A percentile compares a stretch with the other conserved stretches of the same genome.
phyloP scores from a whole-genome alignment of 1,140 invertebrate genomes.

The Brachionus manjavacas region DNA sequence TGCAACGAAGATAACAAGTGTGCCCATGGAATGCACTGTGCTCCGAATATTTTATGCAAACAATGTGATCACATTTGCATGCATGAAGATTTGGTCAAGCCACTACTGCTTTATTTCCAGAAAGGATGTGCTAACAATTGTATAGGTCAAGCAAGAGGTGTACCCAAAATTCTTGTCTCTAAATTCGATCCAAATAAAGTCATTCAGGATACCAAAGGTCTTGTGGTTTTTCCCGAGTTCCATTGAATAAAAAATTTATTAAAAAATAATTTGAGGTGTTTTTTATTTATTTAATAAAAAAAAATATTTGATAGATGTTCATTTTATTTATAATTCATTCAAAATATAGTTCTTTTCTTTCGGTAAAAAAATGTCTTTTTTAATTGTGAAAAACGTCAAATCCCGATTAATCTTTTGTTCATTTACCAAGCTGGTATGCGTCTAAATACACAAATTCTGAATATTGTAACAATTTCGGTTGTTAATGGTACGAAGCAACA shows the following conservation, averaged over 20 bases:
- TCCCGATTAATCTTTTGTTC: not conserved
- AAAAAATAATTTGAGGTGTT: not conserved
- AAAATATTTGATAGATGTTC: not conserved
- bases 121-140: constrained; percentile 9
- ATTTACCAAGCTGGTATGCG: constrained; percentile 34
- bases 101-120: not conserved
- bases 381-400: too few relatives aligned
- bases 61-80: constrained; percentile 24
- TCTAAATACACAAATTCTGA: constrained; percentile 32
- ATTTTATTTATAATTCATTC: too few relatives aligned
- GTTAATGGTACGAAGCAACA: constrained; percentile 35
- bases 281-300: not conserved
- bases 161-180: not conserved
- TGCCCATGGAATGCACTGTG: not conserved
- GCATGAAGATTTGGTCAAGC: not conserved
- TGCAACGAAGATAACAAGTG: constrained; percentile 4
- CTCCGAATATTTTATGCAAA: constrained; percentile 6
- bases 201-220: not conserved
- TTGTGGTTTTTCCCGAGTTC: constrained; percentile 22
- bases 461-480: constrained; percentile 32
- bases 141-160: not conserved
- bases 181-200: constrained; percentile 27
- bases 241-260: not conserved
- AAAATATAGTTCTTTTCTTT: too few relatives aligned
- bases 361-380: too few relatives aligned